Percentiles rank a stretch among this genome's conserved stretches.
phyloP scores from a whole-genome alignment of 2,888 invertebrate species.

The Amphipoea oculea region DNA sequence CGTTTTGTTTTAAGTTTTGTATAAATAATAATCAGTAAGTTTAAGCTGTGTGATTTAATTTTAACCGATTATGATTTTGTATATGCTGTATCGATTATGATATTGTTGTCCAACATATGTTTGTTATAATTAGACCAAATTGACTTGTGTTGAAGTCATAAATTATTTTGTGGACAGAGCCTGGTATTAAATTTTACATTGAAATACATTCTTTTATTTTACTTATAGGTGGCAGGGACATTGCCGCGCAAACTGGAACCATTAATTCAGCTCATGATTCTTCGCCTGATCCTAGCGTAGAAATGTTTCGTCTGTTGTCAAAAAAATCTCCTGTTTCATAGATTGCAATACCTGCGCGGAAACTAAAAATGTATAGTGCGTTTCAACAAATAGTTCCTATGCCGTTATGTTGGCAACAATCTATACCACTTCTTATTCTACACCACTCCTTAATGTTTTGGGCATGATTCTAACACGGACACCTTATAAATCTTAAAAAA shows the following conservation, averaged over 20 bases:
- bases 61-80: slow-evolving; percentile 67
- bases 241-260: not conserved
- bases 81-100: slow-evolving; percentile 68
- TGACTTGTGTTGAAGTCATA: slow-evolving; percentile 70
- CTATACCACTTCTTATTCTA: too few relatives aligned
- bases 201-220: slow-evolving; percentile 60
- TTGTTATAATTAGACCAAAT: slow-evolving; percentile 66
- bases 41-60: slow-evolving; percentile 77
- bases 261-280: not conserved
- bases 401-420: too few relatives aligned
- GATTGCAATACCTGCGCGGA: too few relatives aligned
- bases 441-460: too few relatives aligned
- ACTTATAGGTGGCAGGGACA: not conserved
- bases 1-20: slow-evolving; percentile 63
- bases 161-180: slow-evolving; percentile 79
- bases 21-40: slow-evolving; percentile 68
- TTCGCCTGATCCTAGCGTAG: not conserved
- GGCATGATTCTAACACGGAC: too few relatives aligned
- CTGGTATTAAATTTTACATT: slow-evolving; percentile 81
- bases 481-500: too few relatives aligned
- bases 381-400: too few relatives aligned
- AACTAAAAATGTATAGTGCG: too few relatives aligned
- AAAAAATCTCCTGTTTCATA: not conserved
- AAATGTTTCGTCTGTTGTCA: not conserved
- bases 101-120: slow-evolving; percentile 65